Evolutionary conservation across 2,888 invertebrate genomes (phyloP).

Genomic region (Agonum fuliginosum): DNA sequence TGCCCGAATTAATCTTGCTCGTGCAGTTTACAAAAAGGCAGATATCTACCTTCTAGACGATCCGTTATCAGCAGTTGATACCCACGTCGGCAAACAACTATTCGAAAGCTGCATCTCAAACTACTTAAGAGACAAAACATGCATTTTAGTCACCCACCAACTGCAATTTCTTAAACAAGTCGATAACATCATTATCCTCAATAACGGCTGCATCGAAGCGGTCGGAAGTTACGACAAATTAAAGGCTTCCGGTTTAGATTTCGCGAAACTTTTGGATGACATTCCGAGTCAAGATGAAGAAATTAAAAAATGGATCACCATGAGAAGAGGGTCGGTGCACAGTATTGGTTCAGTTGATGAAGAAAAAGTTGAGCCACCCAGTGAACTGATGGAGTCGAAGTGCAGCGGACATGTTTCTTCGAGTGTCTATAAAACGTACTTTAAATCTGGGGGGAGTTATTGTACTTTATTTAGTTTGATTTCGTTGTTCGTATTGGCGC

Average conservation of each 20-base stretch:
- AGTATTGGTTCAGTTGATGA: conserved; percentile 67
- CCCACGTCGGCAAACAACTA: conserved; percentile 83
- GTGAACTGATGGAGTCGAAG: conserved; percentile 70
- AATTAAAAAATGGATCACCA: conserved; percentile 67
- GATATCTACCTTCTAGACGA: conserved; percentile 89
- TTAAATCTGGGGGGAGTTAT: conserved; percentile 75
- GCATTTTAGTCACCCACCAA: conserved; percentile 83
- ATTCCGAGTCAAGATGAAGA: conserved; percentile 68
- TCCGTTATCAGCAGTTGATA: conserved; percentile 88
- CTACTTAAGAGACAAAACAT: conserved; percentile 76
- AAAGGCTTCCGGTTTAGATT: conserved; percentile 74
- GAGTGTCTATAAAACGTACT: conserved; percentile 72
- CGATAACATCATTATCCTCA: conserved; percentile 70
- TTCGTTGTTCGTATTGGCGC: conserved; percentile 75
- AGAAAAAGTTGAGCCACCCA: conserved; percentile 65
- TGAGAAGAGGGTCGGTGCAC: conserved; percentile 61
- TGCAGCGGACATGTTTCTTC: conserved; percentile 72
- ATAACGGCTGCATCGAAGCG: conserved; percentile 73
- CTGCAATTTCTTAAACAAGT: conserved; percentile 75
- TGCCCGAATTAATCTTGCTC: conserved; percentile 86
- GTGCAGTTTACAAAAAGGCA: conserved; percentile 84
- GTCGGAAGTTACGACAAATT: conserved; percentile 73
- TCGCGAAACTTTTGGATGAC: conserved; percentile 72
- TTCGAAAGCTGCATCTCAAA: conserved; percentile 84
- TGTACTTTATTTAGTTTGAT: conserved; percentile 72